Conservation (phyloP, 2,113 vertebrate species). For the Tachycineta bicolor region DNA sequence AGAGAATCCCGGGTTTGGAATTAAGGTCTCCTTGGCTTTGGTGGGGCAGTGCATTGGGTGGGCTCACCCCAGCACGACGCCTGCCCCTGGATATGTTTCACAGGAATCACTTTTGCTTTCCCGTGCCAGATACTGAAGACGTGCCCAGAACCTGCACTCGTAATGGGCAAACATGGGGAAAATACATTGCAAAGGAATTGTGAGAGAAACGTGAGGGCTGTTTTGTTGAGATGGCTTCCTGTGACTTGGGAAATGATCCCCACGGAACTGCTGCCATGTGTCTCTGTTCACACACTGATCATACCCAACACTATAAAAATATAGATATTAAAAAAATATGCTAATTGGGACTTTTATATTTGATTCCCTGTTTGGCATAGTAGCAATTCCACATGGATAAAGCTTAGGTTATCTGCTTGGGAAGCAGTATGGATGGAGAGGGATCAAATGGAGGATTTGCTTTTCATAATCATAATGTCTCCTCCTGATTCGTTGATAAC, state of each 20-base stretch:
- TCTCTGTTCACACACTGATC: neutral
- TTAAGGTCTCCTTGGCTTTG: neutral
- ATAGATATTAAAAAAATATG: rapidly evolving
- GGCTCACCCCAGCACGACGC: rapidly evolving
- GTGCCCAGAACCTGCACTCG: neutral
- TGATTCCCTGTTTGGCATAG: neutral
- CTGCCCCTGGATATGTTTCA: neutral
- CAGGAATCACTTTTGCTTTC: neutral
- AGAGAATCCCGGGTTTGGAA: neutral
- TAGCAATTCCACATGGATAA: neutral
- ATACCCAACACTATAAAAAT: neutral
- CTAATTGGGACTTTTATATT: neutral
- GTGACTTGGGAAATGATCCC: neutral
- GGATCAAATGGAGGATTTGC: neutral
- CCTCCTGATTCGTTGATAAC: neutral
- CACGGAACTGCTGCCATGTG: rapidly evolving
- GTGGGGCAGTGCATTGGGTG: neutral
- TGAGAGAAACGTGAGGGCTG: neutral
- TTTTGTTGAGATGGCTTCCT: neutral
- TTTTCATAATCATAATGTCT: neutral
- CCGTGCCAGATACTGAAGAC: neutral
- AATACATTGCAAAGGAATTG: neutral
- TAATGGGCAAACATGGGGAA: neutral
- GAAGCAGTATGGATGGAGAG: neutral
- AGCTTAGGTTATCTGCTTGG: neutral